Percentiles rank a stretch among this genome's conserved stretches.
Evolutionary conservation across 2,888 invertebrate genomes (phyloP).

Genomic region (Melieria crassipennis): DNA sequence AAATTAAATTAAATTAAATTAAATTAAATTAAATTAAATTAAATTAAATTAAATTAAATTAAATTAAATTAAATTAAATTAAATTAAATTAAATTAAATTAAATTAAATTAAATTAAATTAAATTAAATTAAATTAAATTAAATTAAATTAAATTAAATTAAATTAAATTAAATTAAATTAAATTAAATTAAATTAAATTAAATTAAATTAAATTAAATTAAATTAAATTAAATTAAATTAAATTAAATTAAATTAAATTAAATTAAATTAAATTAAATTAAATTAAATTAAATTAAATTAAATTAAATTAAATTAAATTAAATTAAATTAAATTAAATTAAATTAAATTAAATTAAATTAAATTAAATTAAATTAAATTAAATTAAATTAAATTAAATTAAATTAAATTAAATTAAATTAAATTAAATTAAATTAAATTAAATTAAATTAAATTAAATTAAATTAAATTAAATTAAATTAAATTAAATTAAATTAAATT

Average conservation of each 20-base stretch:
- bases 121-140: background rate
- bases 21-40: no score
- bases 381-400: background rate
- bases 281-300: background rate
- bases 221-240: background rate
- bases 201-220: background rate
- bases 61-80: background rate
- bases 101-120: background rate
- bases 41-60: no score
- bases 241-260: background rate
- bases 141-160: constrained; percentile 1
- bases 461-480: constrained; percentile 1
- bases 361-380: no score
- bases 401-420: background rate
- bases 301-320: no score
- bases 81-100: background rate
- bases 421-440: background rate
- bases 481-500: background rate
- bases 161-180: background rate
- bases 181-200: background rate
- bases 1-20: no score
- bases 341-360: no score
- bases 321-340: no score
- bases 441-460: background rate
- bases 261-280: background rate